Evolutionary conservation across 2,888 invertebrate species (phyloP).

Genomic region (Tribolium freemani): DNA sequence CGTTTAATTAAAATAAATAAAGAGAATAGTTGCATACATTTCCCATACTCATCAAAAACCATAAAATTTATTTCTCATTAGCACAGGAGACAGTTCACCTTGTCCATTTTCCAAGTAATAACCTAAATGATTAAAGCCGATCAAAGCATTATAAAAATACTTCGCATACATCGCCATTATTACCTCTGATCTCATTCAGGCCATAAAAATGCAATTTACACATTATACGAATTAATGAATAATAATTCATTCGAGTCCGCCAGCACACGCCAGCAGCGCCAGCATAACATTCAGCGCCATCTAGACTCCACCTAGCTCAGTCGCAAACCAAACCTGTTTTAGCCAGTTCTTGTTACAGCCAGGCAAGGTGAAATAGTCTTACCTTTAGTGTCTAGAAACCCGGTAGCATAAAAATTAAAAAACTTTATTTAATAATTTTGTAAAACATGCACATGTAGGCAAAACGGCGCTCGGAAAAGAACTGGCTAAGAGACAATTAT

Average conservation of each 20-base stretch:
- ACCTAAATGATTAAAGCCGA: not conserved
- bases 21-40: not conserved
- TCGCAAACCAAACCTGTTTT: conserved; percentile 13
- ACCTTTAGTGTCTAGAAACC: conserved; percentile 30
- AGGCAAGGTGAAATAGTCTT: conserved; percentile 30
- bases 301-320: not conserved
- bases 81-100: not conserved
- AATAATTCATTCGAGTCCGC: not conserved
- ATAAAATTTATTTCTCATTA: not conserved
- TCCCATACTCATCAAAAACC: not conserved
- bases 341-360: conserved; percentile 15
- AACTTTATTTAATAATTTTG: conserved; percentile 1
- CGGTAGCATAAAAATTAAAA: conserved; percentile 20
- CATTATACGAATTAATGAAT: not conserved
- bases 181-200: not conserved
- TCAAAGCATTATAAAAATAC: not conserved
- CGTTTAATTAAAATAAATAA: not conserved
- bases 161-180: not conserved
- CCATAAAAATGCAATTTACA: not conserved
- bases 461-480: conserved; percentile 48
- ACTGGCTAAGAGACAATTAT: conserved; percentile 49
- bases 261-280: not conserved
- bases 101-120: not conserved
- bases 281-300: not conserved
- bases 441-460: conserved; percentile 22